Base-by-base conservation (phyloP, 2,888 invertebrate species). In the Axea sp. region DNA sequence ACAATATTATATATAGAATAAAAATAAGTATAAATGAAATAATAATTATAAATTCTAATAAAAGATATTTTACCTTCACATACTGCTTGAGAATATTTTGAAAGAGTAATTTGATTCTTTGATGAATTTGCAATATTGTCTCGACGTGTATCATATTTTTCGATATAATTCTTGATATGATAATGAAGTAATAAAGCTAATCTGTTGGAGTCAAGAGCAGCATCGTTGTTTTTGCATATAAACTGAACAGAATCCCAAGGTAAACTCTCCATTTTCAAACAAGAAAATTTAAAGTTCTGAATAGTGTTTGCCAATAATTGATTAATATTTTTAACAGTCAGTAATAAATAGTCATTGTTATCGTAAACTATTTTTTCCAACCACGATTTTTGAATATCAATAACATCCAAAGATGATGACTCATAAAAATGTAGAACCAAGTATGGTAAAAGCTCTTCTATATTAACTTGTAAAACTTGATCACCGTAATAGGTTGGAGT, bases 1-100 rank as follows among this genome's bases (percentile, higher is more conserved):
- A n/a, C n/a, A n/a, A n/a, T n/a, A n/a, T n/a, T n/a, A n/a, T n/a
- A n/a, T n/a, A n/a, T n/a, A n/a, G n/a, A 26, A 17, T 2, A 28
- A 28, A 24, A 24, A 24, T 24, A 6, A 5, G 1, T 24, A 19
- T 19, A 2, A 19, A 19, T 19, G 4, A 19, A 19, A 19, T 19
- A 4, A 11, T 31, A 9, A 4, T 9, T 3, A 3, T 4, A 31
- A 19, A 19, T 39, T 17, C 1, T 9, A 39, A 39, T 4, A 45
- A 1, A 28, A 30, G 11, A 33, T 8, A 30, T 73, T 72, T 79
- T 76, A 86, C 85, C 82, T 68, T 83, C 69, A 47, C 79, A 77
- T 49, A 90, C 88, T 1, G 89, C 89, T 31, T 84, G 86, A 0
- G 91, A 91, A 83, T 90, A 91, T 76, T 89, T 87, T 3, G 4